A percentile compares a stretch with the other conserved stretches of the same genome.
Evolutionary conservation across 2,113 vertebrate species (phyloP).

Genomic region (Elgaria multicarinata): DNA sequence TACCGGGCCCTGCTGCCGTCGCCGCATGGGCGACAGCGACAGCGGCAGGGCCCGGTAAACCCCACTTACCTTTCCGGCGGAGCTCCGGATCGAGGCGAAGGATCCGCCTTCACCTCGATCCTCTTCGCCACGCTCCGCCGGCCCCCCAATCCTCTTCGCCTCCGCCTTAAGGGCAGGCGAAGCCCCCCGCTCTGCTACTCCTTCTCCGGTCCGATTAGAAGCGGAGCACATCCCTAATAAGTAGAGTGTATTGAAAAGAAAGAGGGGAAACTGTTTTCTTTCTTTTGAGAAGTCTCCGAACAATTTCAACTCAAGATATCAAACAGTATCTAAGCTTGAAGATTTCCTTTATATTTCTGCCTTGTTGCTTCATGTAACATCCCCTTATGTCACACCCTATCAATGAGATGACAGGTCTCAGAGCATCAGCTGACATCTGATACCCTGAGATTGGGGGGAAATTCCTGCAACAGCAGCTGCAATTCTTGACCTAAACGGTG

Average conservation of each 20-base stretch:
- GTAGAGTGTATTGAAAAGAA: neutral
- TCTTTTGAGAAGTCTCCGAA: neutral
- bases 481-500: conserved; percentile 52
- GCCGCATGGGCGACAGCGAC: too few relatives aligned
- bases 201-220: too few relatives aligned
- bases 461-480: conserved; percentile 57
- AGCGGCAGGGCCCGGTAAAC: too few relatives aligned
- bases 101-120: too few relatives aligned
- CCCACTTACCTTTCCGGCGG: too few relatives aligned
- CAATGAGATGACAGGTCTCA: conserved; percentile 57
- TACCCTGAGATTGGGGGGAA: conserved; percentile 51
- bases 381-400: conserved; percentile 57
- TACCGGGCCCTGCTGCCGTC: too few relatives aligned
- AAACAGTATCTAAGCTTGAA: neutral
- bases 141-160: too few relatives aligned
- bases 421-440: conserved; percentile 53
- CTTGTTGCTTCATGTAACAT: conserved; percentile 59
- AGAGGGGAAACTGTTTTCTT: neutral
- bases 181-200: too few relatives aligned
- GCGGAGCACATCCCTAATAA: too few relatives aligned
- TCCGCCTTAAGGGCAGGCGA: too few relatives aligned
- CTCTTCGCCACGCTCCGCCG: too few relatives aligned
- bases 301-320: conserved; percentile 47
- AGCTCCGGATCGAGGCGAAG: too few relatives aligned
- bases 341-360: conserved; percentile 48